A percentile compares a stretch with the other conserved stretches of the same genome.
These are phyloP conservation scores for Torymus texanus DNA, from an alignment of 2,888 invertebrate genomes.

Conservation along the genomic window DNA sequence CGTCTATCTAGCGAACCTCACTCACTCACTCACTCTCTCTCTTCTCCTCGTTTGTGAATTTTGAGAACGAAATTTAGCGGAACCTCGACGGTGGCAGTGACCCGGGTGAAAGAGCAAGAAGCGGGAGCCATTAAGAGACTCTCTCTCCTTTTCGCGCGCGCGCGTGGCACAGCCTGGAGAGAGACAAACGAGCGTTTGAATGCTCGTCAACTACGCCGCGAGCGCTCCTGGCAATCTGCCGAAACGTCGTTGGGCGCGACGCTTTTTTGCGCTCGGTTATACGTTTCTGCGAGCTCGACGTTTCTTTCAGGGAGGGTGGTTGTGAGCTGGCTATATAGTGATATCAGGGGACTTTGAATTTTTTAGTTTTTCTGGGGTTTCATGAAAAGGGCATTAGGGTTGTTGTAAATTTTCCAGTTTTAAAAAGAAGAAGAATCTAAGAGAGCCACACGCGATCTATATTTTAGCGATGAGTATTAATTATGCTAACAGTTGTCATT, in stretches of 20 bases:
- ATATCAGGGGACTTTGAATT: too few species aligned
- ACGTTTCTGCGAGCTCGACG: not conserved
- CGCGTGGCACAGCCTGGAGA: constrained; percentile 28
- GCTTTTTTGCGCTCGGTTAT: not conserved
- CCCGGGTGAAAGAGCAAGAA: constrained; percentile 1
- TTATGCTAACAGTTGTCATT: too few species aligned
- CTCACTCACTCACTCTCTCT: not conserved
- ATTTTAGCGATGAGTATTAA: too few species aligned
- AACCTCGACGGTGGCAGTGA: not conserved
- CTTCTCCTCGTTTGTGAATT: constrained; percentile 37
- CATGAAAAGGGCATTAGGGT: too few species aligned
- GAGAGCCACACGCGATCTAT: too few species aligned
- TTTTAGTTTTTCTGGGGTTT: too few species aligned
- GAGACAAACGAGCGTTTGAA: constrained; percentile 67
- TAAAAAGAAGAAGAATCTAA: too few species aligned
- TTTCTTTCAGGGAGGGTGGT: not conserved
- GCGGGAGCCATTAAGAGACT: constrained; percentile 42
- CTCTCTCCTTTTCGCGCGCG: constrained; percentile 12
- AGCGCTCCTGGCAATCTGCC: constrained; percentile 36
- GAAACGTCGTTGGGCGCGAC: constrained; percentile 7
- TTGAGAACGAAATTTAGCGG: constrained; percentile 28
- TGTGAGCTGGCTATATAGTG: too few species aligned
- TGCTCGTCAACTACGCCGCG: constrained; percentile 60
- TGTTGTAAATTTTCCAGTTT: too few species aligned
- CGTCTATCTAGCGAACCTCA: not conserved